Conservation (phyloP, 2,888 invertebrate genomes). For the Drosophila picticornis region DNA sequence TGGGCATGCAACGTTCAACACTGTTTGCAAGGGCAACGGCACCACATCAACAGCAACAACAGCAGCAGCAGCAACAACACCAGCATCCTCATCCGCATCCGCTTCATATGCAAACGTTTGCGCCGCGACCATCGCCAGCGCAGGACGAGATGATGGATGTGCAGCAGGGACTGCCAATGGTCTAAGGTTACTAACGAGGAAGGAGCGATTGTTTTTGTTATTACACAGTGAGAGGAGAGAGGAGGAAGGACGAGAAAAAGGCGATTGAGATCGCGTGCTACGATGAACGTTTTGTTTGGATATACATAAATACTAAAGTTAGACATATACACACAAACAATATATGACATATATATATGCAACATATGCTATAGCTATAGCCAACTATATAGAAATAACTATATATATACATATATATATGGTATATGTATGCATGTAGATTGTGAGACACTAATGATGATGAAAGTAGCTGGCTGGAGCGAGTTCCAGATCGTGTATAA, state of each 20-base stretch:
- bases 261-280: conserved; percentile 18
- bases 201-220: conserved; percentile 53
- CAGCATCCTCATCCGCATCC: conserved; percentile 53
- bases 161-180: conserved; percentile 88
- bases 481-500: conserved; percentile 64
- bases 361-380: conserved; percentile 51
- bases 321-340: conserved; percentile 49
- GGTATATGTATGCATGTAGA: conserved; percentile 32
- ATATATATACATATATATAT: conserved; percentile 17
- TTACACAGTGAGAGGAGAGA: not conserved
- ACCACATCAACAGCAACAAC: conserved; percentile 70
- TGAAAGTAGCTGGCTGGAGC: conserved; percentile 35
- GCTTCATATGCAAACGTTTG: conserved; percentile 84
- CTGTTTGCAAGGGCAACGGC: conserved; percentile 83
- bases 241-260: not conserved
- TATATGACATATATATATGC: conserved; percentile 35
- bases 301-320: conserved; percentile 58
- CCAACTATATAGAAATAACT: conserved; percentile 37
- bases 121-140: conserved; percentile 84
- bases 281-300: conserved; percentile 59
- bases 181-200: conserved; percentile 71
- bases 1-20: conserved; percentile 75
- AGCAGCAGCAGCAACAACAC: conserved; percentile 6
- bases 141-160: conserved; percentile 89
- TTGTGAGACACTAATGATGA: conserved; percentile 12